phyloP scores from a whole-genome alignment of 2,888 invertebrate genomes.

The Melanotus villosus region DNA sequence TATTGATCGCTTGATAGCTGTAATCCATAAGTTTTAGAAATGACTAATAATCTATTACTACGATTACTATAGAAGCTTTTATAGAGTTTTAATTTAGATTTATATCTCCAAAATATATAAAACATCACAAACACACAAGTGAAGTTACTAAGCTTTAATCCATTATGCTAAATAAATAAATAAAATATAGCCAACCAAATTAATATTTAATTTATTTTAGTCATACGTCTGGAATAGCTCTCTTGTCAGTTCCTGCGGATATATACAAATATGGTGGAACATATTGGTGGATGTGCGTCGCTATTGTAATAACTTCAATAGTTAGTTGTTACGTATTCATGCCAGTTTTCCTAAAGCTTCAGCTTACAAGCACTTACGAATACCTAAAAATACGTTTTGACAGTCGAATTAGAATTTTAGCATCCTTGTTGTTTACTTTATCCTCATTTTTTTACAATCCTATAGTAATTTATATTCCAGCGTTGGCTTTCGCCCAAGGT shows the following conservation, averaged over 20 bases:
- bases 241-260: conserved; percentile 82
- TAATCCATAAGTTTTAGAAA: no score
- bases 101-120: no score
- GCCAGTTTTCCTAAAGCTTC: conserved; percentile 71
- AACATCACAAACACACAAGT: no score
- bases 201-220: conserved; percentile 66
- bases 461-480: conserved; percentile 76
- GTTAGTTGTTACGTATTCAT: conserved; percentile 57
- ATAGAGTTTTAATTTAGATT: no score
- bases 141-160: no score
- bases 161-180: no score
- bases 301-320: conserved; percentile 62
- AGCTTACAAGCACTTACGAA: conserved; percentile 76
- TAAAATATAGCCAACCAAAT: no score
- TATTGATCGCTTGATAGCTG: no score
- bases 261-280: conserved; percentile 81
- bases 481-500: conserved; percentile 76
- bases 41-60: no score
- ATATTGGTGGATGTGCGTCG: conserved; percentile 70
- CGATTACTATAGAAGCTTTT: no score
- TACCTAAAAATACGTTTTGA: conserved; percentile 75
- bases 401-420: conserved; percentile 71
- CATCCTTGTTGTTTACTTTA: conserved; percentile 72
- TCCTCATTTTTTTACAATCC: conserved; percentile 73
- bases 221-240: conserved; percentile 81